Evolutionary conservation across 2,888 invertebrate genomes (phyloP), one percentile per base, ranked within the genome.

Genomic region (Trichacis sp.): DNA sequence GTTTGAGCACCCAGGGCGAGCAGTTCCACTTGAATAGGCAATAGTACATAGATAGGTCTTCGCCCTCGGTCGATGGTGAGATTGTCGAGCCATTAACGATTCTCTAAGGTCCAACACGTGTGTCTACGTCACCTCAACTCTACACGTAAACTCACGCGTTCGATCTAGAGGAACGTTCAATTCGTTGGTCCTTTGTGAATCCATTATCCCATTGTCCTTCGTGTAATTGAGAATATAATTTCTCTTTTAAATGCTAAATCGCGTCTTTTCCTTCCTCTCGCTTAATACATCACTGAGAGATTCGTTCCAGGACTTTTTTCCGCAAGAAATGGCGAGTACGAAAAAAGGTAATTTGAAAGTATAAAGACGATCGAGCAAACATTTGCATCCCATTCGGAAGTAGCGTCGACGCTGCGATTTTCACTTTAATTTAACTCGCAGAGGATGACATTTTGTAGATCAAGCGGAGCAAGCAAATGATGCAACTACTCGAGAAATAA

Each of bases 131-230:
- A 75, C 77, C 74, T 76, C 71, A 79, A 69, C 75, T 68, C 74
- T 78, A 81, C 80, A 84, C 84, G 84, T 83, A 84, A 83, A 84
- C 84, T 84, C 83, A 84, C 81, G 84, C 80, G 84, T 84, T 84
- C 84, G 84, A 84, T 84, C 77, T 81, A 83, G 81, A 84, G 81
- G 72, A 68, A 65, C 65, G 70, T 40, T 56, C 38, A 30, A 40
- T 51, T 29, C 11, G 43, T 42, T 40, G 33, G 19, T 55, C 33
- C 53, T 57, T 1, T 3, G 40, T 12, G 19, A 52, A 19, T 42
- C 40, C 46, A 9, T 9, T 33, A 2, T n/a, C 6, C n/a, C n/a
- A n/a, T n/a, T n/a, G n/a, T n/a, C n/a, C n/a, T n/a, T n/a, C n/a
- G n/a, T n/a, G n/a, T n/a, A n/a, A n/a, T n/a, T n/a, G n/a, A n/a